A percentile compares a stretch with the other conserved stretches of the same genome.
phyloP scores from a whole-genome alignment of 2,797 vertebrate species.

The Ptychobarbus kaznakovi region DNA sequence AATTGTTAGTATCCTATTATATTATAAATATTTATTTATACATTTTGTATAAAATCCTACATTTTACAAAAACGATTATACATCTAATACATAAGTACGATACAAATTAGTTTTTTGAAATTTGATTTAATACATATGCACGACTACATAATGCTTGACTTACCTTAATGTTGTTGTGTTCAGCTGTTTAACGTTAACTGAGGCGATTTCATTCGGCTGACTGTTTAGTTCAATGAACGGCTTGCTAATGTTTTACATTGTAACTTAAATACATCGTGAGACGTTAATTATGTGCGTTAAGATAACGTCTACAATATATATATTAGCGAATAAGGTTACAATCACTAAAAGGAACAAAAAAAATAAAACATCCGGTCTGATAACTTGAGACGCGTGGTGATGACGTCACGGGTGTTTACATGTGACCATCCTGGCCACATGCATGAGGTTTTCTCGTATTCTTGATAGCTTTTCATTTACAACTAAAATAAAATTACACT shows the following conservation, averaged over 20 bases:
- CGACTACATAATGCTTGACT: neutral
- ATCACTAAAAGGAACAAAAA: neutral
- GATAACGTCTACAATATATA: neutral
- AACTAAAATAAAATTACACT: too few relatives aligned
- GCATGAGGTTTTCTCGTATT: too few relatives aligned
- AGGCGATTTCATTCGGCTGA: neutral
- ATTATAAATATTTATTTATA: neutral
- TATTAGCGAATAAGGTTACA: neutral
- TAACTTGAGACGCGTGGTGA: conserved; percentile 7
- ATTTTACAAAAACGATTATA: neutral
- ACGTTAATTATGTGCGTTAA: neutral
- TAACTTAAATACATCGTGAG: neutral
- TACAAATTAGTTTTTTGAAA: neutral
- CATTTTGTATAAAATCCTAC: too few relatives aligned
- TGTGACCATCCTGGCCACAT: neutral
- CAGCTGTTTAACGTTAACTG: neutral
- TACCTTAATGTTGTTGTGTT: neutral
- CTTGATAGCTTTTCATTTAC: too few relatives aligned
- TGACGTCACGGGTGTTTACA: conserved; percentile 10
- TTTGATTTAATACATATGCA: neutral
- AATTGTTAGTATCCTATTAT: neutral
- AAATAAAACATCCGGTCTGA: conserved; percentile 24
- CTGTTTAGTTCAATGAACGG: neutral
- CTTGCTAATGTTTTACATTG: conserved; percentile 11
- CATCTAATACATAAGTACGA: neutral